These are phyloP conservation scores for Charina bottae DNA, from an alignment of 2,113 vertebrate genomes.

Conservation along the genomic window DNA sequence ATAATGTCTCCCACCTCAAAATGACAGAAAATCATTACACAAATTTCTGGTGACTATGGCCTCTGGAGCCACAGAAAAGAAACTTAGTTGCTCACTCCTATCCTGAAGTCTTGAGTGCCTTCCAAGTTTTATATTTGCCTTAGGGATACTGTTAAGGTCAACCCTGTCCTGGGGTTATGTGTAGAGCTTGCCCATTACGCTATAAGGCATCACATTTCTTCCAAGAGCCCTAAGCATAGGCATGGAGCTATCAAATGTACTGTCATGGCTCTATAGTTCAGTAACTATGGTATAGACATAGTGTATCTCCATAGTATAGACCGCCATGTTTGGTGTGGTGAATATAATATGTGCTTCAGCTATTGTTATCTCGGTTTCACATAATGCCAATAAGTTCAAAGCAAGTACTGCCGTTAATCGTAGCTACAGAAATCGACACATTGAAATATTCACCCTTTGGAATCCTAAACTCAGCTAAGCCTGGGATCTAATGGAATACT, in stretches of 20 bases:
- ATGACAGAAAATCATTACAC: not conserved
- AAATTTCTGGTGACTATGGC: not conserved
- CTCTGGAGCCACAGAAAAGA: not conserved
- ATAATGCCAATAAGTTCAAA: constrained; percentile 35
- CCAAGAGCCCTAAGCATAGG: too few species aligned
- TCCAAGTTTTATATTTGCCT: not conserved
- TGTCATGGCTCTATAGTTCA: not conserved
- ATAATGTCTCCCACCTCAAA: not conserved
- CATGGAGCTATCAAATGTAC: not conserved
- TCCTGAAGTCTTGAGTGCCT: not conserved
- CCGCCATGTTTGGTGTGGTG: not conserved
- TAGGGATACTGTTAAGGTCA: not conserved
- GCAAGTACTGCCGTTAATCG: constrained; percentile 34
- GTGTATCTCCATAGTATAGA: not conserved
- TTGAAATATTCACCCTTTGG: constrained; percentile 14
- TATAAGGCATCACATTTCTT: not conserved
- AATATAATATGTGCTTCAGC: not conserved
- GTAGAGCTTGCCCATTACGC: not conserved
- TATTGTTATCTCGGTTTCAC: not conserved
- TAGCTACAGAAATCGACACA: constrained; percentile 28
- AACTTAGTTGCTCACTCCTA: not conserved
- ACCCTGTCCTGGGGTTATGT: not conserved
- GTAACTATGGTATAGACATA: not conserved
- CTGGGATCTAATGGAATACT: constrained; percentile 52
- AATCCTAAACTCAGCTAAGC: constrained; percentile 48